Conservation (phyloP, 2,797 vertebrate species). For the Potorous gilbertii region DNA sequence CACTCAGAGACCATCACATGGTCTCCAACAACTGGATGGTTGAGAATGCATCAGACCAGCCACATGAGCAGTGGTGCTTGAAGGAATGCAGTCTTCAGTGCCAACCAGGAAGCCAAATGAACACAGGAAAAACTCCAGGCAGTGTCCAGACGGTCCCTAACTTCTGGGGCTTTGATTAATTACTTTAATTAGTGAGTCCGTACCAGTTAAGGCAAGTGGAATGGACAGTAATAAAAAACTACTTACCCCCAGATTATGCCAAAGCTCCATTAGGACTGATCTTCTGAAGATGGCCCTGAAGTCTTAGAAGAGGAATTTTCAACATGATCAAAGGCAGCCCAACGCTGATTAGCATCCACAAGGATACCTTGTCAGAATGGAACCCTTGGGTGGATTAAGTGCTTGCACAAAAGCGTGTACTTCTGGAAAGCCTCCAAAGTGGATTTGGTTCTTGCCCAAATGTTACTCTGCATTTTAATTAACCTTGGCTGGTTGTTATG, state of each 20-base stretch:
- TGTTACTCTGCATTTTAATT: constrained; percentile 78
- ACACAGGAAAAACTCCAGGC: constrained; percentile 11
- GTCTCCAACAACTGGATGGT: neutral
- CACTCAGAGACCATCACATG: neutral
- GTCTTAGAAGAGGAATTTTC: constrained; percentile 28
- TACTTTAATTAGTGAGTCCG: constrained; percentile 72
- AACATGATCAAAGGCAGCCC: neutral
- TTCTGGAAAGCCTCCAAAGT: constrained; percentile 70
- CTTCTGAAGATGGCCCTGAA: constrained; percentile 33
- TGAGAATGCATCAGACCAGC: neutral
- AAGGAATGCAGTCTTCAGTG: neutral
- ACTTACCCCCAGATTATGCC: constrained; percentile 61
- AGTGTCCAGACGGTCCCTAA: constrained; percentile 34
- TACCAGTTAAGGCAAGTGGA: constrained; percentile 66
- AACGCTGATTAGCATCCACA: neutral
- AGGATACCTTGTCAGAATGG: constrained; percentile 49
- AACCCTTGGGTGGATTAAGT: constrained; percentile 66
- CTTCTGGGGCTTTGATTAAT: constrained; percentile 70
- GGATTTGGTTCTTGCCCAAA: constrained; percentile 72
- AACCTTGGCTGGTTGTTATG: constrained; percentile 79
- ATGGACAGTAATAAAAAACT: constrained; percentile 44
- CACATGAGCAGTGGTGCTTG: neutral
- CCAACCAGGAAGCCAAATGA: neutral
- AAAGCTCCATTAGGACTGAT: neutral
- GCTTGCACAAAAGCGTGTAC: constrained; percentile 45